Base-by-base conservation (phyloP, 2,797 vertebrate genomes). In the Gobionotothen gibberifrons region DNA sequence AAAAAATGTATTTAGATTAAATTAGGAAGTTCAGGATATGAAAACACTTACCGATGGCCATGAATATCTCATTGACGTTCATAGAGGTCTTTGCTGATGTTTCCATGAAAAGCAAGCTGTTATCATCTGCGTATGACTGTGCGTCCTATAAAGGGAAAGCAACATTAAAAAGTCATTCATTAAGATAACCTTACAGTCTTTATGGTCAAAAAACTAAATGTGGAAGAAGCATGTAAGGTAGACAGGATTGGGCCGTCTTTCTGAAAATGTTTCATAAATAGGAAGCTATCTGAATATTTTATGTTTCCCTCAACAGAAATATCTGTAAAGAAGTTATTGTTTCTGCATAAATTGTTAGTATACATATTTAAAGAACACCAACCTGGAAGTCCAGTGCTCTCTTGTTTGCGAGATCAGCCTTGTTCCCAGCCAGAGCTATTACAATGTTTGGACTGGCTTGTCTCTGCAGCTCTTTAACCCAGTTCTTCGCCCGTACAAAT, bases 1-100 rank as follows among this genome's bases (percentile, higher is more conserved):
- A 15, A 42, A 16, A n/a, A 44, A 19, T 52, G 17, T 12, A 40
- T 21, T 5, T 3, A 9, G 1, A 21, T 42, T 29, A 12, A 5
- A 19, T 9, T 3, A 9, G 1, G 3, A 7, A 48, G n/a, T 16
- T 26, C 6, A 9, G 56, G 7, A 43, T 12, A 6, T 9, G 11
- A 26, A 3, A 21, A 59, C 16, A 85, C 96, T 94, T 92, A 99
- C 98, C 98, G 80, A 99, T 99, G 92, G 97, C 98, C 98, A 99
- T 97, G 93, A 99, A 99, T 92, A 99, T 98, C 96, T 99, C 98
- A 68, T 98, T 99, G 84, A 99, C 98, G 70, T 99, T 99, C 97
- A 99, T 95, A 81, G 98, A 98, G 32, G 98, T 99, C 94, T 99
- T 99, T 42, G 98, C 98, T 81, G 98, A 99, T 0, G 98, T 99